Evolutionary conservation across 2,888 invertebrate genomes (phyloP), one percentile per base, ranked within the genome.

Genomic region (Metallyticus violacea): DNA sequence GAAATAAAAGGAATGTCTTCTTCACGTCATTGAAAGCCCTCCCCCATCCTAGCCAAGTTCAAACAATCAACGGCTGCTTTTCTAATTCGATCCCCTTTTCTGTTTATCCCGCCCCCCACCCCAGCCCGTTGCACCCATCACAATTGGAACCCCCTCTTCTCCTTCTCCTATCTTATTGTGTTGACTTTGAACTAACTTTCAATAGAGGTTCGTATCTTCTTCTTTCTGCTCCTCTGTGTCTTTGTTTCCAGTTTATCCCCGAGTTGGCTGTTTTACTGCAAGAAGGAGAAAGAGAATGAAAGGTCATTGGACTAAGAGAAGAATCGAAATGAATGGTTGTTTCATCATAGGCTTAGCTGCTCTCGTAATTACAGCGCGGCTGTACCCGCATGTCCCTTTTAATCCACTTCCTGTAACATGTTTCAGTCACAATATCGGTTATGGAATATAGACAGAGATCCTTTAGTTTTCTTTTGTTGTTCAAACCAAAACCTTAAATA

Each of bases 61-160:
- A 87, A 87, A 87, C 87, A 87, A 87, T 87, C 87, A 87, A 80
- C 80, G 87, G 81, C 79, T 87, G 81, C 85, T 40, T 85, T 85
- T 87, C 84, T 85, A 80, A 87, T 85, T 87, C 85, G 87, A 79
- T 85, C 79, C 80, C 83, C 27, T 76, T 62, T 85, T 77, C 85
- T 80, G 85, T 85, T 86, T 85, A 79, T 85, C 85, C 30, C 86
- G 77, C 62, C 77, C 22, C 83, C 83, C 83, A 83, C 30, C 86
- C 77, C 62, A 77, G 15, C 83, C 83, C 83, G 77, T 83, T 83
- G 83, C 83, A 83, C 40, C 40, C 40, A 62, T 62, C 40, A 62
- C 83, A 83, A 83, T 83, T 83, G 87, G 79, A 25, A 79, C 62
- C 87, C 81, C 40, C 30, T 26, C 87, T 80, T 77, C 82, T 82